Base-by-base conservation (phyloP, 92 coral and sea anemone genomes). In the Pocillopora meandrina region DNA sequence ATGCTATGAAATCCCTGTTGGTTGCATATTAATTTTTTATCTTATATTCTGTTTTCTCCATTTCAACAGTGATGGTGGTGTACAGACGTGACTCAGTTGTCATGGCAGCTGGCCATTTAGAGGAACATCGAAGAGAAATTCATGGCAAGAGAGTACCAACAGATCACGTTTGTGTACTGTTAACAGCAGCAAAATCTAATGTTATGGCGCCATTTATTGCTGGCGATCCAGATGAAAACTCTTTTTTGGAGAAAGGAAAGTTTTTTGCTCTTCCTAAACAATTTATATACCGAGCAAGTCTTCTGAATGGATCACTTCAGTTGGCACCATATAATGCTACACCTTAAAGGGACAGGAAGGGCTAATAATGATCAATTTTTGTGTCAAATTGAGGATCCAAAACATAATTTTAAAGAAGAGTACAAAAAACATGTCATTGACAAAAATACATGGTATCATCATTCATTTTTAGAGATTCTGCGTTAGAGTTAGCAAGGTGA, bases 161-260 rank as follows among this genome's bases (percentile, higher is more conserved):
- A 21, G 23, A 26, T 34, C 83, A 42, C 56, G 61, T 79, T 9
- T 79, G 74, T 79, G 77, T 68, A 16, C 42, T 69, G 85, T 12
- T 81, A 9, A 69, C 58, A 10, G 26, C 75, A 34, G 65, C 85
- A 10, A 47, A 81, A 57, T 66, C 16, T n/a, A 68, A 69, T 19
- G 10, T 67, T 21, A 31, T 13, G 6, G 74, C 77, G 35, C 77
- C 77, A 35, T 61, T 81, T 56, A 18, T 81, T 16, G 65, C 66
- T 18, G 69, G 85, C 21, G 68, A 69, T 21, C 19, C 3, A 16
- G 75, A 69, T 14, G 77, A 70, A 60, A 79, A 79, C 65, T 65
- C 74, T 16, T 79, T 79, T 68, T 79, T 65, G 83, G 73, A 79
- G 31, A 64, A 79, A 52, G 85, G 61, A 35, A 69, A 69, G 59